Evolutionary conservation across 2,888 invertebrate species (phyloP), one percentile per base, ranked within the genome.

Genomic region (Dusona sp.): DNA sequence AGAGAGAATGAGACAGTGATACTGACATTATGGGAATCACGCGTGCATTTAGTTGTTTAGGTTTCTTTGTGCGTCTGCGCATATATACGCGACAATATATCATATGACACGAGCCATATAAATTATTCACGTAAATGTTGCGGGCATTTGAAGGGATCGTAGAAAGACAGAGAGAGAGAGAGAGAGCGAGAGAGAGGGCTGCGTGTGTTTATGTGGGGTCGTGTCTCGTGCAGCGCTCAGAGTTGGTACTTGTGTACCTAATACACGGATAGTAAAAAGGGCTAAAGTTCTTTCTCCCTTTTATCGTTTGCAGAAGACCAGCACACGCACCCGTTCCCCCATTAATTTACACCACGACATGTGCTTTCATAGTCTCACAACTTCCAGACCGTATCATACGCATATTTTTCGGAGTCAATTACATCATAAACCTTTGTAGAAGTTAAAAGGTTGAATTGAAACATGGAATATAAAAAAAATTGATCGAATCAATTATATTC

Each of bases 281-380:
- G 57, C 75, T 68, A 42, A 51, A 64, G n/a, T 19, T 48, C 36
- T 82, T 45, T 45, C 64, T 42, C 42, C 75, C 22, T 54, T 87
- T 84, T 88, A 85, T 83, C 57, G 79, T 86, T 79, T 61, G 77
- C 83, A 81, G 83, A 79, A 77, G 73, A 79, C 78, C 57, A n/a
- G 33, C 42, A 2, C 64, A 48, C 45, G 29, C 33, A 13, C 38
- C 64, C 42, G 19, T 7, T 45, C 33, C 45, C 65, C 38, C 51
- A 70, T 84, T 74, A 51, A 84, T 81, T 86, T 80, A 84, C 57
- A 84, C 67, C 77, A 16, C 42, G 64, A 33, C 74, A 81, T 72
- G 45, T 72, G 61, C 57, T 79, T 51, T 38, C 38, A 65, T 65
- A 29, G 11, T 65, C 54, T 22, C 38, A 38, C 22, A n/a, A 42